Evolutionary conservation across 2,113 vertebrate species (phyloP), one percentile per base, ranked within the genome.

Genomic region (Eudorcas thomsonii): DNA sequence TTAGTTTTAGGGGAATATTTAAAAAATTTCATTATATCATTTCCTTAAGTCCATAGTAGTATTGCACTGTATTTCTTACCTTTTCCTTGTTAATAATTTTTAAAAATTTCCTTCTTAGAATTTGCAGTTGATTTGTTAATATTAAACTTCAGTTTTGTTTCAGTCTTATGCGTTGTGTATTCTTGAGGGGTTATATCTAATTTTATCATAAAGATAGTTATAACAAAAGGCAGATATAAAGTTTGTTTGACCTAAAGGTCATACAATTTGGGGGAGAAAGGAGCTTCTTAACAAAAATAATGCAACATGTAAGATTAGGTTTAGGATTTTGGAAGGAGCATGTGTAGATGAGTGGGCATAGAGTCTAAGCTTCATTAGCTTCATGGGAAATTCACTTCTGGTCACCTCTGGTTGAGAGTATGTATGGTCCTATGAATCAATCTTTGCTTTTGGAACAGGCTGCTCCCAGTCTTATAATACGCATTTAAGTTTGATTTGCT

Each of bases 1-100:
- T 90, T 97, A 83, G 25, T 45, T 86, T 36, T 91, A 88, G 50
- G 15, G 55, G n/a, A 94, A 64, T 96, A 87, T 55, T 96, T 95
- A 80, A 48, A 36, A 57, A 83, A 26, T 78, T 80, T 97, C 57
- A 91, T 90, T 57, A 50, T 80, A 78, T 89, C 39, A 64, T 92
- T 96, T 98, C 78, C 93, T 92, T 88, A 88, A 80, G 36, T 88
- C 92, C 50, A 7, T 83, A n/a, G 7, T 90, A 86, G 74, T 92
- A 43, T 67, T 92, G 45, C 1, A 96, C 26, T 85, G 15, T 81
- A 2, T 97, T 93, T 97, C 77, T 96, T 95, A 81, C 55, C 21
- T 95, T 91, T 64, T 96, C 28, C 16, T 97, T 96, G 89, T 92
- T 88, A 97, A 91, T 95, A 96, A 85, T 55, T 96, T 93, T 97